A percentile compares a stretch with the other conserved stretches of the same genome.
phyloP scores from a whole-genome alignment of 2,113 vertebrate species.

The Cardinalis cardinalis region DNA sequence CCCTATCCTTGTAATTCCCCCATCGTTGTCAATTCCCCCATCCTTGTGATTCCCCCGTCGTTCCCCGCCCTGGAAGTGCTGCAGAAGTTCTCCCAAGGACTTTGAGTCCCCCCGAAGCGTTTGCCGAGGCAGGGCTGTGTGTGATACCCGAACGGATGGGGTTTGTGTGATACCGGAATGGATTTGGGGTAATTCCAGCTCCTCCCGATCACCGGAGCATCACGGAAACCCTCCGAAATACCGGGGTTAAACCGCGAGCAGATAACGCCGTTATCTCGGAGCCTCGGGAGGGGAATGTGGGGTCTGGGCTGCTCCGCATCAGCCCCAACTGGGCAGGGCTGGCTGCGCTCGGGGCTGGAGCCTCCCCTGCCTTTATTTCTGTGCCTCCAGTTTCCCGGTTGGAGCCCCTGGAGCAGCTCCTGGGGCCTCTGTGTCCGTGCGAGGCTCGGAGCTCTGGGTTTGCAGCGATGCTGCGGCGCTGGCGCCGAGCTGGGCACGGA shows the following conservation, averaged over 20 bases:
- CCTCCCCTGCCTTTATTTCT: accelerated
- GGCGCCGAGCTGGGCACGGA: not conserved
- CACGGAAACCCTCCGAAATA: too few species aligned
- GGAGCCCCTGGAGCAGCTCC: not conserved
- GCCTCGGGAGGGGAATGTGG: not conserved
- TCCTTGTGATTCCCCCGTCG: too few species aligned
- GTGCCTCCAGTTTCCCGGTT: not conserved
- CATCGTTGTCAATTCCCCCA: too few species aligned
- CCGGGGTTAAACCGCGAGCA: accelerated
- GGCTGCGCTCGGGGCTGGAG: too few species aligned
- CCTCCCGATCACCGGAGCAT: not conserved
- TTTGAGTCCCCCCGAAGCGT: accelerated
- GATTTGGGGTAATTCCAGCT: too few species aligned
- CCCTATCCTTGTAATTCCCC: too few species aligned
- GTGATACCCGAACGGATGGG: too few species aligned
- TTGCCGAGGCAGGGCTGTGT: accelerated
- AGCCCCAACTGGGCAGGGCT: not conserved
- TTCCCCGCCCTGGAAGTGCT: not conserved
- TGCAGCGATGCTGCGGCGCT: not conserved
- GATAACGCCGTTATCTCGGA: accelerated
- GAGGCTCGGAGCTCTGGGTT: not conserved
- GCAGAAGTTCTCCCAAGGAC: not conserved
- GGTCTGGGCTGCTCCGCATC: not conserved
- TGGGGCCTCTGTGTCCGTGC: not conserved
- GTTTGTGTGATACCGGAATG: too few species aligned